A percentile compares a stretch with the other conserved stretches of the same genome.
Conservation (phyloP, 2,888 invertebrate species). For the Ischnura elegans region DNA sequence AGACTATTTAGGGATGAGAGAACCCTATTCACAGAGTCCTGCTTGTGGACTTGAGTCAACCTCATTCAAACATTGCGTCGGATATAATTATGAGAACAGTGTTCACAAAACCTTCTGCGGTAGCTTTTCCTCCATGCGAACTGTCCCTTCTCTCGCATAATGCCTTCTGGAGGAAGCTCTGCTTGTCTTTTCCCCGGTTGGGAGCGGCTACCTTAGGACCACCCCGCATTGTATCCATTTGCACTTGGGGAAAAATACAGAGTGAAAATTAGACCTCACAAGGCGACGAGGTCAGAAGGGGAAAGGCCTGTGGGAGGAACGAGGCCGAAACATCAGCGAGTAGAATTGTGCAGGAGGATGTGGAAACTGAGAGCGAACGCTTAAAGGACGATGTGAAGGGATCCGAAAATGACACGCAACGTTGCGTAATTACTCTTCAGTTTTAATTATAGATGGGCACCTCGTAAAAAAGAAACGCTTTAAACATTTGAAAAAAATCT, state of each 20-base stretch:
- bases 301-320: neutral
- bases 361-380: neutral
- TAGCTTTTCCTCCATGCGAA: neutral
- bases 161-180: neutral
- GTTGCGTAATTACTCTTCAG: too few relatives aligned
- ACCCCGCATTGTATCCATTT: neutral
- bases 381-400: neutral
- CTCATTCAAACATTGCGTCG: conserved; percentile 13
- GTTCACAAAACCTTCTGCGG: neutral
- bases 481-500: too few relatives aligned
- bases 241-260: neutral
- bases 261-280: neutral
- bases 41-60: neutral
- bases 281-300: neutral
- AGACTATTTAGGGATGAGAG: neutral
- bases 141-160: neutral
- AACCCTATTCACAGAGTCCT: neutral
- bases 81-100: neutral
- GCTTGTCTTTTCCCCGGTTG: conserved; percentile 1
- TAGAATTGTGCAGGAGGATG: neutral
- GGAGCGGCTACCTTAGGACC: neutral
- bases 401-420: too few relatives aligned
- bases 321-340: neutral
- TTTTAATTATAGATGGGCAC: too few relatives aligned
- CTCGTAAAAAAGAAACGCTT: too few relatives aligned